These are phyloP conservation scores for Pseudorhiza aurosa DNA, from an alignment of 30 jellyfish, hydroid and myxozoan species.

Conservation along the genomic window DNA sequence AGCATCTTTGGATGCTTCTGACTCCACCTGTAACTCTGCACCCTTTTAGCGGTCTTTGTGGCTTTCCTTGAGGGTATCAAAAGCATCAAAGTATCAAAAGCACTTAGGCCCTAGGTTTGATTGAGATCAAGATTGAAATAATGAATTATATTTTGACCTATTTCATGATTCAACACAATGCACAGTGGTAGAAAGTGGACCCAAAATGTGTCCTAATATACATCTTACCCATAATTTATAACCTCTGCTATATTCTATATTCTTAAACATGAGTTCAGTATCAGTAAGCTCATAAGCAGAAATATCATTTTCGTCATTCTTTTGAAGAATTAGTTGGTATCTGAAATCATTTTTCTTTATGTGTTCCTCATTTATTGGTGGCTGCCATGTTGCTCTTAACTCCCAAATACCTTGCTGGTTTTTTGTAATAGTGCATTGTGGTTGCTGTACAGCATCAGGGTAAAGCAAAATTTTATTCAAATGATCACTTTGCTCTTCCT, in stretches of 20 bases:
- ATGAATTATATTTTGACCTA: too few relatives aligned
- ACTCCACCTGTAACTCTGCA: too few relatives aligned
- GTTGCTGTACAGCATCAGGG: constrained; percentile 51
- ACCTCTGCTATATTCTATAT: background rate
- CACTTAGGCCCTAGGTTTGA: too few relatives aligned
- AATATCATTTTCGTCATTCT: constrained; percentile 11
- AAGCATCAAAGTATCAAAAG: too few relatives aligned
- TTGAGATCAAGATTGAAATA: too few relatives aligned
- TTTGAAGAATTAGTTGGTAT: constrained; percentile 60
- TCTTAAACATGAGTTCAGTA: constrained; percentile 8
- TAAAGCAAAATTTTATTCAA: background rate
- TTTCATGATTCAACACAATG: background rate
- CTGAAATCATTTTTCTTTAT: background rate
- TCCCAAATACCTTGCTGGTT: background rate
- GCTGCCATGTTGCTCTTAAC: constrained; percentile 34
- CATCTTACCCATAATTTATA: constrained; percentile 60
- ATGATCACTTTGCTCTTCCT: background rate
- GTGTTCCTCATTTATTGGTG: constrained; percentile 40
- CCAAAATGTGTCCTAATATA: constrained; percentile 3
- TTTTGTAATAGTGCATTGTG: background rate
- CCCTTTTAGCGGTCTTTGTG: too few relatives aligned
- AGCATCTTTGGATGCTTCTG: too few relatives aligned
- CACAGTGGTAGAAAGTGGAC: constrained; percentile 56
- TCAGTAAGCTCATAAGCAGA: constrained; percentile 50
- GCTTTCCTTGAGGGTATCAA: too few relatives aligned